These are phyloP conservation scores for Myiotriccus ornatus DNA, from an alignment of 2,797 vertebrate species.

Conservation along the genomic window DNA sequence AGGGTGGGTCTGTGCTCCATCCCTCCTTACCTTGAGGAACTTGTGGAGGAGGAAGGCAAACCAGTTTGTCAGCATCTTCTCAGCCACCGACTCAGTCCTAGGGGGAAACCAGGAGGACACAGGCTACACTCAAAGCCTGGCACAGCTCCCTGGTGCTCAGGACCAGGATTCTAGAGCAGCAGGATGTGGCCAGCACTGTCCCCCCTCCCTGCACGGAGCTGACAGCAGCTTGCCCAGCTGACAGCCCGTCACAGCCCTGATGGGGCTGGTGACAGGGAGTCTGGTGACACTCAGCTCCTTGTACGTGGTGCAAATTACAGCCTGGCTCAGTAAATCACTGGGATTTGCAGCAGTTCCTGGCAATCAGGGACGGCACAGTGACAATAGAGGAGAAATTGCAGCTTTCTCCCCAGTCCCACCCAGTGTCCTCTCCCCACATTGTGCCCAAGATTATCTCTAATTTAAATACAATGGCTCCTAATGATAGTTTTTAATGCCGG, in stretches of 20 bases:
- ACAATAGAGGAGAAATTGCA: slow-evolving; percentile 72
- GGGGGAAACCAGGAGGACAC: slow-evolving; percentile 11
- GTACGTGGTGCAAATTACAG: slow-evolving; percentile 72
- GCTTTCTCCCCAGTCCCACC: slow-evolving; percentile 70
- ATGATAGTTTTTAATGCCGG: slow-evolving; percentile 63
- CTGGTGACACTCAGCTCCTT: slow-evolving; percentile 47
- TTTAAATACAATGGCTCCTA: slow-evolving; percentile 75
- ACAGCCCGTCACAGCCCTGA: slow-evolving; percentile 32
- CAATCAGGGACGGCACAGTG: slow-evolving; percentile 59
- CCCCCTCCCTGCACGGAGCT: fast-evolving
- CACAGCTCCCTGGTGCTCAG: background rate
- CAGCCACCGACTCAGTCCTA: slow-evolving; percentile 95
- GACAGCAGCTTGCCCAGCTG: background rate
- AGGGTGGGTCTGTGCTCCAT: background rate
- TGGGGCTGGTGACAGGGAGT: slow-evolving; percentile 15
- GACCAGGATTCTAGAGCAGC: background rate
- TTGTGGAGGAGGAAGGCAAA: slow-evolving; percentile 96
- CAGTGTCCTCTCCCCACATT: slow-evolving; percentile 57
- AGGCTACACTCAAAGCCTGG: background rate
- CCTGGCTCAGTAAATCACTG: slow-evolving; percentile 65
- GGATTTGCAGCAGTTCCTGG: slow-evolving; percentile 55
- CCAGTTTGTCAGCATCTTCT: slow-evolving; percentile 99
- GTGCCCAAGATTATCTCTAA: slow-evolving; percentile 73
- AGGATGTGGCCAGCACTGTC: fast-evolving
- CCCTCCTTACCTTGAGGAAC: slow-evolving; percentile 91